These are phyloP conservation scores for Globodera rostochiensis DNA, from an alignment of 1,140 invertebrate genomes.

Conservation along the genomic window DNA sequence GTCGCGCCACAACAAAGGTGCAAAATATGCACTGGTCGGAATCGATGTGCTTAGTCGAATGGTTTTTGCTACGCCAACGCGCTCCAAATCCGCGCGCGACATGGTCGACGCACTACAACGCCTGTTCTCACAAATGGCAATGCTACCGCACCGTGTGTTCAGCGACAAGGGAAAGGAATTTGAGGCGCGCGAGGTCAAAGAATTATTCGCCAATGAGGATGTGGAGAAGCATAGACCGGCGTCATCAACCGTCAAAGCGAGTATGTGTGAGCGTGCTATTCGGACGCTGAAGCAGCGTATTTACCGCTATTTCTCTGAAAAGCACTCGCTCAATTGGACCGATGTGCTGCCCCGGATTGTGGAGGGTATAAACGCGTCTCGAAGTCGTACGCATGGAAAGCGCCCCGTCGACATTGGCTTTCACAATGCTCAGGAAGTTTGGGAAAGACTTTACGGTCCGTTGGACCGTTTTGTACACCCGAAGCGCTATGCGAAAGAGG, in stretches of 20 bases:
- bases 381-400: slow-evolving; percentile 1
- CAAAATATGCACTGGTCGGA: slow-evolving; percentile 30
- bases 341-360: slow-evolving; percentile 12
- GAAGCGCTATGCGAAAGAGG: not conserved
- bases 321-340: slow-evolving; percentile 1
- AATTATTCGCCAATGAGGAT: not conserved
- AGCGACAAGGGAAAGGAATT: slow-evolving; percentile 16
- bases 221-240: not conserved
- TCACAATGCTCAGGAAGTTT: slow-evolving; percentile 10
- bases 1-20: slow-evolving; percentile 14
- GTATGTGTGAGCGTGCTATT: slow-evolving; percentile 33
- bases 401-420: slow-evolving; percentile 1
- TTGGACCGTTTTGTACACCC: not conserved
- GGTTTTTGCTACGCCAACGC: slow-evolving; percentile 31
- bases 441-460: not conserved
- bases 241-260: slow-evolving; percentile 29
- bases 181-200: not conserved
- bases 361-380: slow-evolving; percentile 22
- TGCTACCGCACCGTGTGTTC: slow-evolving; percentile 21
- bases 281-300: slow-evolving; percentile 12
- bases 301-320: slow-evolving; percentile 13
- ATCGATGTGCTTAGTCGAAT: slow-evolving; percentile 37
- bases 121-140: slow-evolving; percentile 14
- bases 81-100: not conserved
- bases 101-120: slow-evolving; percentile 8